phyloP scores from a whole-genome alignment of 1,140 invertebrate species.

The Homalodisca vitripennis region DNA sequence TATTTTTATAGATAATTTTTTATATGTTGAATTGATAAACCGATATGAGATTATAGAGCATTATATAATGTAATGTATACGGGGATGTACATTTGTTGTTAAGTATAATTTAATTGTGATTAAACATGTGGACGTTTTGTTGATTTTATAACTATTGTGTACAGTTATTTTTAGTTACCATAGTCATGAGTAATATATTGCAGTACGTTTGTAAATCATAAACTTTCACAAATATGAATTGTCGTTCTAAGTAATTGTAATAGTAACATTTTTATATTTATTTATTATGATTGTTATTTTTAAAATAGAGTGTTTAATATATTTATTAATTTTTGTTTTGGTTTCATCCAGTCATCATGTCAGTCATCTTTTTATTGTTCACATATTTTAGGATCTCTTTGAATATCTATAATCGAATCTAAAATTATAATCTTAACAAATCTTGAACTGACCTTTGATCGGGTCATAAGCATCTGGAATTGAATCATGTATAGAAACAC shows the following conservation, averaged over 20 bases:
- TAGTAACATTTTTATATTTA: not conserved
- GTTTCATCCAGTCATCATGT: too few species aligned
- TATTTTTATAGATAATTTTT: conserved; percentile 24
- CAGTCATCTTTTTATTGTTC: too few species aligned
- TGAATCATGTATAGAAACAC: too few species aligned
- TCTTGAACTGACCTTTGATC: too few species aligned
- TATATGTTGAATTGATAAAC: conserved; percentile 12
- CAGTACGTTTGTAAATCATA: too few species aligned
- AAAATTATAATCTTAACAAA: too few species aligned
- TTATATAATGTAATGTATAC: conserved; percentile 2
- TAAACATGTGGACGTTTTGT: not conserved
- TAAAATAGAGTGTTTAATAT: conserved; percentile 12
- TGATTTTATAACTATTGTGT: conserved; percentile 19
- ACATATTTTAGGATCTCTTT: too few species aligned
- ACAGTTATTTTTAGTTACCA: conserved; percentile 27
- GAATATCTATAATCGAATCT: too few species aligned
- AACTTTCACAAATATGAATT: too few species aligned
- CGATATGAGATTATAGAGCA: not conserved
- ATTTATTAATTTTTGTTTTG: too few species aligned
- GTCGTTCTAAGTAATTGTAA: too few species aligned
- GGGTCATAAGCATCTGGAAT: too few species aligned
- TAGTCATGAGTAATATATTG: not conserved
- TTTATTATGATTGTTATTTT: conserved; percentile 14
- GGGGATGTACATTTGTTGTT: conserved; percentile 22
- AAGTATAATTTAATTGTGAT: not conserved